Conservation (phyloP, 2,888 invertebrate species). For the Athetis lepigone region DNA sequence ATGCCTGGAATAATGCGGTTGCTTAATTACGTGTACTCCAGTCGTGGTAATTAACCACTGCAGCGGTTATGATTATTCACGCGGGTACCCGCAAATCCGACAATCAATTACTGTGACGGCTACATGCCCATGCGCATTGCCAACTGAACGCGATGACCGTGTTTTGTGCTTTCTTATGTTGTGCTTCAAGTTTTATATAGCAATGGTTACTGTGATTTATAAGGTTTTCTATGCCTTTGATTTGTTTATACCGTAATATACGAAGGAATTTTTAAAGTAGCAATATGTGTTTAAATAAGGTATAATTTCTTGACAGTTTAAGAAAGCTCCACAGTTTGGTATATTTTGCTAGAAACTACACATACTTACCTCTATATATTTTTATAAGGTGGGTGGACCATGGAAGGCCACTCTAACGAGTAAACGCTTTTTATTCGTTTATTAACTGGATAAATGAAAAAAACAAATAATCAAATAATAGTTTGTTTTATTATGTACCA, state of each 20-base stretch:
- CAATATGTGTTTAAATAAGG: neutral
- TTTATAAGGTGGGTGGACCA: too few relatives aligned
- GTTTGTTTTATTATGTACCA: too few relatives aligned
- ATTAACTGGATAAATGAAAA: too few relatives aligned
- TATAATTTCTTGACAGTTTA: too few relatives aligned
- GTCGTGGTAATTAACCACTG: slow-evolving; percentile 81
- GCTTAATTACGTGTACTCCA: slow-evolving; percentile 73
- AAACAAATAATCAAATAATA: too few relatives aligned
- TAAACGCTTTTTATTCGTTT: too few relatives aligned
- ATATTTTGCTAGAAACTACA: too few relatives aligned
- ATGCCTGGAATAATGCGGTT: slow-evolving; percentile 71
- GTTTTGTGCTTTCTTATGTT: slow-evolving; percentile 53
- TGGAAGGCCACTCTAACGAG: too few relatives aligned
- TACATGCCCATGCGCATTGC: slow-evolving; percentile 70
- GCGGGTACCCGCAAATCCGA: slow-evolving; percentile 78
- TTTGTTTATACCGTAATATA: neutral
- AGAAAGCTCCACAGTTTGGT: too few relatives aligned
- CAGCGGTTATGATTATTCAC: slow-evolving; percentile 84
- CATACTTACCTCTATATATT: too few relatives aligned
- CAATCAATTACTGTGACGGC: slow-evolving; percentile 83
- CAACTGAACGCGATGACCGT: slow-evolving; percentile 55
- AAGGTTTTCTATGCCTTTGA: slow-evolving; percentile 18
- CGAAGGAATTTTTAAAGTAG: slow-evolving; percentile 4
- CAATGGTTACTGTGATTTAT: slow-evolving; percentile 36
- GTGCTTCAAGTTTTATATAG: slow-evolving; percentile 25